phyloP scores from a whole-genome alignment of 2,113 vertebrate genomes.

The Peromyscus californicus region DNA sequence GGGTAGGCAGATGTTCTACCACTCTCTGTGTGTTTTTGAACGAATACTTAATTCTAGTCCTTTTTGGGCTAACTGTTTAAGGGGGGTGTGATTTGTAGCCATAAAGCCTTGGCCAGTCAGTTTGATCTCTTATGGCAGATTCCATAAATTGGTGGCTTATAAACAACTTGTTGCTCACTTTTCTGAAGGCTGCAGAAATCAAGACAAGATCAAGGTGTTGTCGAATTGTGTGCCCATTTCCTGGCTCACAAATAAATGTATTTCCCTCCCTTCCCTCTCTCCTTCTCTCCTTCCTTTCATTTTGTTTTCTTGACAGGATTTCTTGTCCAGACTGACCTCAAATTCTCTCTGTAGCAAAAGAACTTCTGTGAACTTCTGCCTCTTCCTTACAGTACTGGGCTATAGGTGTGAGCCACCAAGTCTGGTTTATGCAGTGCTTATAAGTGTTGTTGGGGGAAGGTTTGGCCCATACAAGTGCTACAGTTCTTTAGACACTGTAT shows the following conservation, averaged over 20 bases:
- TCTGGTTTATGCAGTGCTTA: neutral
- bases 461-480: no score
- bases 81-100: neutral
- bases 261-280: neutral
- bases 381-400: neutral
- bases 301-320: neutral
- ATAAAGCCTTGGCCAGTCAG: neutral
- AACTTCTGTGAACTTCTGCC: neutral
- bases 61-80: conserved; percentile 17
- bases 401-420: neutral
- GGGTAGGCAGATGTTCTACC: neutral
- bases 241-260: neutral
- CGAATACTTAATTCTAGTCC: neutral
- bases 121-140: neutral
- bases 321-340: neutral
- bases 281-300: neutral
- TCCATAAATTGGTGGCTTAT: neutral
- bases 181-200: neutral
- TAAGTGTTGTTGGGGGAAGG: neutral
- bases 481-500: neutral
- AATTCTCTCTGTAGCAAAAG: neutral
- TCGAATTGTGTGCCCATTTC: neutral
- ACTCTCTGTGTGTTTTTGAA: neutral
- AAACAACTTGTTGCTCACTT: neutral
- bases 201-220: neutral